Base-by-base conservation (phyloP, 2,888 invertebrate genomes). In the Lasioglossum leucozonium region DNA sequence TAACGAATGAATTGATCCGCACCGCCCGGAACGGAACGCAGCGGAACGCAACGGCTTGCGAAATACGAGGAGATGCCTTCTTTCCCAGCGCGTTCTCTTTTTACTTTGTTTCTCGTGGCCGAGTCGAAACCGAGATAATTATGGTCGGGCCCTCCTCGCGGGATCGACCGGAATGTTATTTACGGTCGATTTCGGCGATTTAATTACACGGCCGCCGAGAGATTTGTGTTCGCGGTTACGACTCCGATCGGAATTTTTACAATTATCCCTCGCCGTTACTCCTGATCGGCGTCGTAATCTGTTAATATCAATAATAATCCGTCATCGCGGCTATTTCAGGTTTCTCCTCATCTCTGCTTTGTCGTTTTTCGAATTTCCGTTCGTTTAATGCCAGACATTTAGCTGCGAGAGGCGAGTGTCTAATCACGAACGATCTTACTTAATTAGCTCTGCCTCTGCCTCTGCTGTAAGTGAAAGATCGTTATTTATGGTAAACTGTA, bases 1-100 rank as follows among this genome's bases (percentile, higher is more conserved):
- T 42, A 58, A 37, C 26, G 65, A 75, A 65, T 30, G 58, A 77
- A 77, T 77, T 13, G 82, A 73, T 22, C 34, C 51, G 51, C 58
- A 37, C 47, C 58, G 62, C 26, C 37, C 2, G n/a, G 55, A 55
- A 55, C 10, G 62, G 16, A 72, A 62, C 72, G 44, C 26, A 51
- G 71, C 55, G 47, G 4, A 47, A 42, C 13, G 42, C 4, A 44
- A 74, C 26, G 22, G 4, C n/a, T 34, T 75, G 30, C 69, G 58
- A 42, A 55, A n/a, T n/a, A 26, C 18, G 18, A 16, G 13, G 30
- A 47, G 26, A 26, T 34, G 4, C 34, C 34, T 34, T 37, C 34
- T 37, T 65, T 67, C 11, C 34, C 47, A 18, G 40, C 16, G 0
- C 5, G 22, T n/a, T 40, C 34, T 67, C 37, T 34, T 67, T 67